These are phyloP conservation scores for Tineola bisselliella DNA, from an alignment of 2,888 invertebrate genomes.

Conservation along the genomic window DNA sequence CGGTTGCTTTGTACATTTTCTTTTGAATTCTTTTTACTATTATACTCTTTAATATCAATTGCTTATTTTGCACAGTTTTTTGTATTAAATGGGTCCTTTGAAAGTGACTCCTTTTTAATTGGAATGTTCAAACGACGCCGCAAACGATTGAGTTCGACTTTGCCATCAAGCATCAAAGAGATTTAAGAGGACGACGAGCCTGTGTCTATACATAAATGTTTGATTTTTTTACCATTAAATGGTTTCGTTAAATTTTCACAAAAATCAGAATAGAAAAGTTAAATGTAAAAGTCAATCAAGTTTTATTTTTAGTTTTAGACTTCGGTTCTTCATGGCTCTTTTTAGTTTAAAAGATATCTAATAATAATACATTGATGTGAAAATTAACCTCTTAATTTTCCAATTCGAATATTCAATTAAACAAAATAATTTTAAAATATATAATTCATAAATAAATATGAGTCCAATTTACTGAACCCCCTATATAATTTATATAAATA, in stretches of 20 bases:
- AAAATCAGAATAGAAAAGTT: background rate
- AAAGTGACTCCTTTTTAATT: conserved; percentile 13
- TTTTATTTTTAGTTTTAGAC: background rate
- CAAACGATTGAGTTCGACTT: conserved; percentile 10
- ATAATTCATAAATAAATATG: no score
- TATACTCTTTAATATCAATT: background rate
- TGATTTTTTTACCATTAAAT: background rate
- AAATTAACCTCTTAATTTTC: no score
- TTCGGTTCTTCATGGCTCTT: no score
- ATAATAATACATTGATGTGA: no score
- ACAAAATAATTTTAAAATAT: no score
- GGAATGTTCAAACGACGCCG: conserved; percentile 14
- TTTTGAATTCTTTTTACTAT: background rate
- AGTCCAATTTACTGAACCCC: no score
- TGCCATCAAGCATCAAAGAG: conserved; percentile 11
- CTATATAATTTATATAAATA: no score
- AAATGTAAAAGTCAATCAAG: background rate
- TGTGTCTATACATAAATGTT: background rate
- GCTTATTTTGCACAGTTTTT: background rate
- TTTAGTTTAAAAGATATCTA: no score
- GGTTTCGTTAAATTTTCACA: background rate
- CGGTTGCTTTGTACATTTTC: background rate
- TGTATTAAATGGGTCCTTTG: background rate
- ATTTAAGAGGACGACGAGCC: background rate
- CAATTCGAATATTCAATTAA: no score